Evolutionary conservation across 2,888 invertebrate genomes (phyloP).

Genomic region (Fabriciana adippe): DNA sequence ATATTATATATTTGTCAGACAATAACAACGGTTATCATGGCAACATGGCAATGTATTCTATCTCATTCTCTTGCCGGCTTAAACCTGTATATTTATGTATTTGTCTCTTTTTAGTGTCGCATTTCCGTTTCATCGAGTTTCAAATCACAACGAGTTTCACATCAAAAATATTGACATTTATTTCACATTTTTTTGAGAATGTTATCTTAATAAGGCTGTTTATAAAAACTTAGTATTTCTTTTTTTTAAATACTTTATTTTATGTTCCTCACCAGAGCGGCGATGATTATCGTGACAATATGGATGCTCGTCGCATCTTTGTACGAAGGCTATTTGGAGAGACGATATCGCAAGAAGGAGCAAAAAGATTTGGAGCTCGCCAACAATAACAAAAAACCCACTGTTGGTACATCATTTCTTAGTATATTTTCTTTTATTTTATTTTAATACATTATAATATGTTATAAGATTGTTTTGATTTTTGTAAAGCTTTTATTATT

Average conservation of each 20-base stretch:
- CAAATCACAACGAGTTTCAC: no score
- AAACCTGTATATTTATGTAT: no score
- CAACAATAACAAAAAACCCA: constrained; percentile 70
- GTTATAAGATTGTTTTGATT: no score
- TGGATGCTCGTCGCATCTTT: constrained; percentile 84
- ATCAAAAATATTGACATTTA: no score
- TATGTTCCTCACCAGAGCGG: constrained; percentile 70
- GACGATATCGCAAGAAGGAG: constrained; percentile 65
- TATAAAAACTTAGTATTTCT: background rate
- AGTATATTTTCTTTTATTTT: background rate
- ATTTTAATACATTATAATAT: background rate
- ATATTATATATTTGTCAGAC: no score
- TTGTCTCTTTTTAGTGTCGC: no score
- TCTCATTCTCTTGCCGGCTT: no score
- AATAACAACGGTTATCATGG: no score
- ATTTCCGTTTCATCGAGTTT: no score
- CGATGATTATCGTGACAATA: constrained; percentile 69
- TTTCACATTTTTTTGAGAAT: no score
- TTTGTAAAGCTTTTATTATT: background rate
- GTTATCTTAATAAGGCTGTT: background rate
- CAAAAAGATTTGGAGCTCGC: constrained; percentile 73
- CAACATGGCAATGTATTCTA: no score
- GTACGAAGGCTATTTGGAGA: constrained; percentile 82
- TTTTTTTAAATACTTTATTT: constrained; percentile 2
- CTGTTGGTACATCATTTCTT: constrained; percentile 59